Evolutionary conservation across 1,140 invertebrate species (phyloP).

Genomic region (Maniola jurtina): DNA sequence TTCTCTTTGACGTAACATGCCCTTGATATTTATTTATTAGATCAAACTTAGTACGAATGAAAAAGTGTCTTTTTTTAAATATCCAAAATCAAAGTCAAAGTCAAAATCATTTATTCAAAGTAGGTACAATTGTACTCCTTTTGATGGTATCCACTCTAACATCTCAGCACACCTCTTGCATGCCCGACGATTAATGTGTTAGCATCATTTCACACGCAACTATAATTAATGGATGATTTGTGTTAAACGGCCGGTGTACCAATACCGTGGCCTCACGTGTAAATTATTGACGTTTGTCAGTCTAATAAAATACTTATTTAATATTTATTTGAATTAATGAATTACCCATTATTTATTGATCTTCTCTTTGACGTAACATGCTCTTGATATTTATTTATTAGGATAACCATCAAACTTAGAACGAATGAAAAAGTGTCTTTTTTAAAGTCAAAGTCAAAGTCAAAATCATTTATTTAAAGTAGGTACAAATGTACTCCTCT

Average conservation of each 20-base stretch:
- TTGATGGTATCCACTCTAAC: background rate
- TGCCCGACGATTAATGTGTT: conserved; percentile 45
- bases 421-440: too few species aligned
- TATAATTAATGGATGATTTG: conserved; percentile 52
- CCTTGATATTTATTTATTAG: too few species aligned
- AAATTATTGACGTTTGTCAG: conserved; percentile 22
- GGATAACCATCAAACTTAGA: too few species aligned
- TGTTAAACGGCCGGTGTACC: conserved; percentile 46
- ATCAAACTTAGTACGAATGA: too few species aligned
- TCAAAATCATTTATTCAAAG: too few species aligned
- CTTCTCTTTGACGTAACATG: background rate
- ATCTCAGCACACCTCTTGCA: conserved; percentile 1
- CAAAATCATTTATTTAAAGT: too few species aligned
- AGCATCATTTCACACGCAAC: conserved; percentile 34
- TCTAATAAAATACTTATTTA: conserved; percentile 15
- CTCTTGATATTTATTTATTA: too few species aligned
- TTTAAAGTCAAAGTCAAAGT: too few species aligned
- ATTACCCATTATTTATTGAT: conserved; percentile 18
- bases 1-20: background rate
- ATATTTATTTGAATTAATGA: conserved; percentile 16
- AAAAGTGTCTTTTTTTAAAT: too few species aligned
- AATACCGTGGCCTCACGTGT: conserved; percentile 37
- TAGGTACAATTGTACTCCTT: too few species aligned
- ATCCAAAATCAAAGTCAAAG: too few species aligned
- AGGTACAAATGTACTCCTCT: too few species aligned